A percentile compares a stretch with the other conserved stretches of the same genome.
These are phyloP conservation scores for Pterostichus madidus DNA, from an alignment of 2,888 invertebrate genomes.

Conservation along the genomic window DNA sequence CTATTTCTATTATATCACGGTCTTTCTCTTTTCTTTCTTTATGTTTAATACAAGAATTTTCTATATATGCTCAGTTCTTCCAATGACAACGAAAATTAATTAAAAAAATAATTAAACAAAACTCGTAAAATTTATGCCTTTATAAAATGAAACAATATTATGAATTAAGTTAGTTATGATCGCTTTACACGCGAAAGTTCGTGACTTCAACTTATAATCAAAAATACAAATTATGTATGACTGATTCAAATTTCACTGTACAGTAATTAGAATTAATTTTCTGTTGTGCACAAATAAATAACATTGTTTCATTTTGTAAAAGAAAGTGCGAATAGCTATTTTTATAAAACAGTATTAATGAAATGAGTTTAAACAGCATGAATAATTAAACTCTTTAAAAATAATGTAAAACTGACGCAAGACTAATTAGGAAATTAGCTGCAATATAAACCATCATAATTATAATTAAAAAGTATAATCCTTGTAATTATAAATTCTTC, in stretches of 20 bases:
- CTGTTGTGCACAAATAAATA: neutral
- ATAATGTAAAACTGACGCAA: neutral
- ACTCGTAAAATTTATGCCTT: too few species aligned
- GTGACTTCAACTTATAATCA: too few species aligned
- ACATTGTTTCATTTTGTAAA: neutral
- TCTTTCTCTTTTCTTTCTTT: constrained; percentile 31
- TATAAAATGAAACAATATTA: too few species aligned
- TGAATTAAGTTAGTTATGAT: too few species aligned
- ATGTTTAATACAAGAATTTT: neutral
- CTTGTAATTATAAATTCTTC: constrained; percentile 3
- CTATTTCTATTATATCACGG: constrained; percentile 5
- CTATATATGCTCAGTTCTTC: constrained; percentile 28
- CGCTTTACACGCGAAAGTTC: too few species aligned
- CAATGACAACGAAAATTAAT: neutral
- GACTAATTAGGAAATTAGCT: neutral
- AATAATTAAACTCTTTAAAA: neutral
- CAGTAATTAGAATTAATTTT: too few species aligned
- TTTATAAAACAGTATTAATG: neutral
- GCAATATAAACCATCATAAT: constrained; percentile 2
- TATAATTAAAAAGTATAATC: constrained; percentile 26
- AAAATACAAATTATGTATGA: too few species aligned
- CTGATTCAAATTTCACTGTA: neutral
- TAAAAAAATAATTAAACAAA: neutral
- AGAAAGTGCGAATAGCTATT: neutral
- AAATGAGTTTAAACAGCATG: neutral